Conservation (phyloP, 2,797 vertebrate species). For the Heliangelus exortis region DNA sequence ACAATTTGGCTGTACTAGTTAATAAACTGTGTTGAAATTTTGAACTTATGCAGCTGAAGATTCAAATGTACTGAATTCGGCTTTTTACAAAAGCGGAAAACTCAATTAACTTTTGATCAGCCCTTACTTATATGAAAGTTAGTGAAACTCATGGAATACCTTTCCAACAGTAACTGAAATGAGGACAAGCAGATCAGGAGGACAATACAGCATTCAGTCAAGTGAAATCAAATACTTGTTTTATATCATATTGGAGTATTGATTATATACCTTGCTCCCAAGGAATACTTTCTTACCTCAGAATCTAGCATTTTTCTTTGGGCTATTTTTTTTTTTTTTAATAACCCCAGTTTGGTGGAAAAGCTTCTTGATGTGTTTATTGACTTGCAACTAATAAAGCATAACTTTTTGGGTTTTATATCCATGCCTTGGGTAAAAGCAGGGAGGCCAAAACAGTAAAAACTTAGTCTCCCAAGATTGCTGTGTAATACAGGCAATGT, state of each 20-base stretch:
- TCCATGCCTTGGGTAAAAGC: rapidly evolving
- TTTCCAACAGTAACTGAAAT: neutral
- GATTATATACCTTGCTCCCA: neutral
- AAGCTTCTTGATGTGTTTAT: neutral
- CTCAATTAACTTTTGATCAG: neutral
- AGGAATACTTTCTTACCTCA: neutral
- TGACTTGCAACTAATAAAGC: neutral
- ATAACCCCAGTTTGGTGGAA: neutral
- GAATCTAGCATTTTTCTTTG: neutral
- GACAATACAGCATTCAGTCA: neutral
- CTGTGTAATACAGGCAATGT: neutral
- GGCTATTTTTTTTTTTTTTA: too few relatives aligned
- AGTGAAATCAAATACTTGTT: neutral
- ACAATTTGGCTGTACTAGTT: neutral
- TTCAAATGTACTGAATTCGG: neutral
- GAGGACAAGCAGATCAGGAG: neutral
- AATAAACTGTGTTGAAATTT: neutral
- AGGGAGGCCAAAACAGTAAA: neutral
- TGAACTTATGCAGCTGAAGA: neutral
- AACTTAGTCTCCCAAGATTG: neutral
- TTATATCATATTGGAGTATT: neutral
- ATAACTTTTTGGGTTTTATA: neutral
- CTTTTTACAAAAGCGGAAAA: neutral
- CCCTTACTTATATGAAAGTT: neutral
- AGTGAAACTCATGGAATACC: neutral